Base-by-base conservation (phyloP, 2,797 vertebrate species). In the Hypotaenidia philippensis region DNA sequence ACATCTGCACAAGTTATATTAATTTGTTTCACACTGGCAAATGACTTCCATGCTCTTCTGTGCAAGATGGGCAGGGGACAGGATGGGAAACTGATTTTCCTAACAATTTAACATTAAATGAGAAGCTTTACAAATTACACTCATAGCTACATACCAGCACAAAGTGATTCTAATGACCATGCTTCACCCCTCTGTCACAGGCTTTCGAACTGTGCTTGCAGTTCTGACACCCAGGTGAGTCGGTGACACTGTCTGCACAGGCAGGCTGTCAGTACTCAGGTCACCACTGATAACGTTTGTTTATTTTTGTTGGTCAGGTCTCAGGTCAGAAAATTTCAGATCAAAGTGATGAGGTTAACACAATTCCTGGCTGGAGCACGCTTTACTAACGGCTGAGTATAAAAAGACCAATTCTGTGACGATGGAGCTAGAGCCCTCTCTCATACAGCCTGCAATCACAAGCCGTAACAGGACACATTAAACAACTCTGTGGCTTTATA, bases 221-320 rank as follows among this genome's bases (percentile, higher is more conserved):
- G 38, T 25, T 53, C 49, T 57, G 55, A 87, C 27, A 87, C n/a
- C 34, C 31, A 12, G 22, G 32, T 68, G 81, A 80, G 50, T 70
- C 44, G n/a, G 2, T 21, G 79, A 57, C 32, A 68, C 3, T 55
- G 71, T 11, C 59, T 79, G 63, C 63, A 93, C 64, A 63, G 31
- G n/a, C 74, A 91, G 32, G 32, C 34, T 88, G 64, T 49, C 59
- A 78, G 38, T 19, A 79, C n/a, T 59, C 77, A 69, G 21, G 40
- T 69, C 80, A 87, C 19, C 45, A 74, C 32, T 77, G 29, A 45
- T 16, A 94, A 83, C 22, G 36, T 49, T 72, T 81, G 31, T 85
- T 87, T 89, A 50, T 72, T 93, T 91, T 78, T 95, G 19, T 63
- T 93, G 47, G 34, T n/a, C 60, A 84, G 81, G 75, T 56, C 74